phyloP scores from a whole-genome alignment of 2,888 invertebrate genomes.

The Pristionchus maxplancki region DNA sequence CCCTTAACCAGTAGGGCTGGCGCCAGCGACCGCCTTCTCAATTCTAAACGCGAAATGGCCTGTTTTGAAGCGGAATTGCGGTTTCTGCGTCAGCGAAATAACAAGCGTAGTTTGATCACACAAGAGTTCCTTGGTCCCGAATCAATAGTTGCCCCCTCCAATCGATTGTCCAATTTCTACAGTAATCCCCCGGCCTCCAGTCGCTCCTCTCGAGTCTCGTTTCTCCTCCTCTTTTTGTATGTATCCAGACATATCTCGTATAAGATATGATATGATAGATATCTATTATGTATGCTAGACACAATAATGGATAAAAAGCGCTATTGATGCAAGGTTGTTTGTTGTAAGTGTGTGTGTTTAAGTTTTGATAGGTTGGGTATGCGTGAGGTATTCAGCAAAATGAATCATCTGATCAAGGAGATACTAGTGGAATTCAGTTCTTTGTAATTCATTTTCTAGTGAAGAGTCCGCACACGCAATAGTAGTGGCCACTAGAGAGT shows the following conservation, averaged over 20 bases:
- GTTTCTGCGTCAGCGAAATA: background rate
- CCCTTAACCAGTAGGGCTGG: background rate
- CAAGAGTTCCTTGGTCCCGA: background rate
- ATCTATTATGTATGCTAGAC: conserved; percentile 37
- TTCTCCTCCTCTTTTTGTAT: background rate
- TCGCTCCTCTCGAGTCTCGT: conserved; percentile 12
- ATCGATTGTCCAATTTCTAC: background rate
- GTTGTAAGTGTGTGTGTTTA: too few species aligned
- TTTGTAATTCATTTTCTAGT: too few species aligned
- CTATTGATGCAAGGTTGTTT: background rate
- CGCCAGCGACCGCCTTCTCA: background rate
- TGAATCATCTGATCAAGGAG: too few species aligned
- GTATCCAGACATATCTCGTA: conserved; percentile 36
- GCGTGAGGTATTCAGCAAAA: too few species aligned
- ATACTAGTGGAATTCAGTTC: too few species aligned
- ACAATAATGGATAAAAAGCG: conserved; percentile 19
- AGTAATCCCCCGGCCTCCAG: background rate
- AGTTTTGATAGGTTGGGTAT: too few species aligned
- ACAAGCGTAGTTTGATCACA: background rate
- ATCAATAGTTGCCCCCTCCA: conserved; percentile 1
- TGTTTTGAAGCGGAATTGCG: background rate
- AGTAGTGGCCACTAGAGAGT: too few species aligned
- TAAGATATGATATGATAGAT: conserved; percentile 42
- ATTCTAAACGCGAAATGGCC: background rate
- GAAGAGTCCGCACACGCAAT: too few species aligned